These are phyloP conservation scores for Selene dorsalis DNA, from an alignment of 2,797 vertebrate species.

Conservation along the genomic window DNA sequence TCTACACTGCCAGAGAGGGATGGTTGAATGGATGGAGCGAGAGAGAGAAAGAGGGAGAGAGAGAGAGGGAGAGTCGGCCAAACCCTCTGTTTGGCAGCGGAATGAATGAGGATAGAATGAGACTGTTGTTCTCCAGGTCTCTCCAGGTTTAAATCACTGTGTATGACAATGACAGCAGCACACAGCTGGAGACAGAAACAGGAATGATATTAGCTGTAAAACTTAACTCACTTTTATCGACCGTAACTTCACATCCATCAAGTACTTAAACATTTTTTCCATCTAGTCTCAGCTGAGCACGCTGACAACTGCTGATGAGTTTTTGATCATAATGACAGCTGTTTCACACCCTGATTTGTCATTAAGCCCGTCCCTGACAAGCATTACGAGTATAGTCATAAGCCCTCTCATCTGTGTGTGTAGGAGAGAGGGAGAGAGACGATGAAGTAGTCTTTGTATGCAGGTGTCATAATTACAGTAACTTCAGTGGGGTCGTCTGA, in stretches of 20 bases:
- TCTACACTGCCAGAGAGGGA: slow-evolving; percentile 18
- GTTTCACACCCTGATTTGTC: slow-evolving; percentile 46
- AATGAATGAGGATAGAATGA: neutral
- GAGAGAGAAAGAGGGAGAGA: neutral
- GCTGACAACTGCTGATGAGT: slow-evolving; percentile 20
- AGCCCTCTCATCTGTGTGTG: slow-evolving; percentile 21
- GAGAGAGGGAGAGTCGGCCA: no score
- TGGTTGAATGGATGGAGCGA: neutral
- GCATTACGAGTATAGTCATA: slow-evolving; percentile 52
- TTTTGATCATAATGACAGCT: slow-evolving; percentile 54
- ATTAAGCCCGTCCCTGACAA: slow-evolving; percentile 51
- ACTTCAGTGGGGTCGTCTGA: slow-evolving; percentile 13
- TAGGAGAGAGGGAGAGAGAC: neutral
- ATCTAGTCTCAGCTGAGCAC: slow-evolving; percentile 1
- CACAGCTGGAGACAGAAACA: neutral
- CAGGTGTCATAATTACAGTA: slow-evolving; percentile 13
- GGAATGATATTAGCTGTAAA: neutral
- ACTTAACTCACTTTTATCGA: neutral
- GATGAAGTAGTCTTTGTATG: neutral
- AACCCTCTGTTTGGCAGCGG: neutral
- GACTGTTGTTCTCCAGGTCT: neutral
- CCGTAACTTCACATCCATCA: slow-evolving; percentile 14
- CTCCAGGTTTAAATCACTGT: neutral
- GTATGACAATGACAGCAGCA: slow-evolving; percentile 8
- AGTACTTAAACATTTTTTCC: neutral